A percentile compares a stretch with the other conserved stretches of the same genome.
Conservation (phyloP, 23 tunicate genomes). For the Trididemnum clinides region DNA sequence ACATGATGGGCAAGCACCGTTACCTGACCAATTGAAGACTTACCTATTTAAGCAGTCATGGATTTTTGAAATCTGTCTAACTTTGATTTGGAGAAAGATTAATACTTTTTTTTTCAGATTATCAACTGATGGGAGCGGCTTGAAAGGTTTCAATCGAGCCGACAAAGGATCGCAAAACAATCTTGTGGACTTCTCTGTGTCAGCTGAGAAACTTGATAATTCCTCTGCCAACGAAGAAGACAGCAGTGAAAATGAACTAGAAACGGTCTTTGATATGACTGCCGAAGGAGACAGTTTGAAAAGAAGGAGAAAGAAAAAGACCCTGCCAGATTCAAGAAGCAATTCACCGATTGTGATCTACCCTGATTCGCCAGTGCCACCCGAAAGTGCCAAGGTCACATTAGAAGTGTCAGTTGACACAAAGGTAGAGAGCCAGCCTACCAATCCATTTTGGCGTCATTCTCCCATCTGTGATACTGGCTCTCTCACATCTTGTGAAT, state of each 20-base stretch:
- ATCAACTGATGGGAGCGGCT: constrained; percentile 57
- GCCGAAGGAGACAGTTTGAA: constrained; percentile 86
- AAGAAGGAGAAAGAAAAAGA: constrained; percentile 59
- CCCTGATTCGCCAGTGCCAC: neutral
- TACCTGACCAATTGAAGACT: no score
- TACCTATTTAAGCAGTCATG: no score
- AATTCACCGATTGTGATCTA: neutral
- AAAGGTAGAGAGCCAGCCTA: constrained; percentile 13
- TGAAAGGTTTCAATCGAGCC: constrained; percentile 83
- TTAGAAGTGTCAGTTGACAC: neutral
- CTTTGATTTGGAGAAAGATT: no score
- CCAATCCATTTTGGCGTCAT: constrained; percentile 84
- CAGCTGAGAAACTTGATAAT: constrained; percentile 36
- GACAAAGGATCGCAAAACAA: constrained; percentile 96
- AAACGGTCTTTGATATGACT: constrained; percentile 79
- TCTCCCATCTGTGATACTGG: constrained; percentile 55
- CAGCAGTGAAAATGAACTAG: constrained; percentile 67
- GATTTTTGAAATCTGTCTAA: no score
- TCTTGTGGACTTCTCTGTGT: constrained; percentile 88
- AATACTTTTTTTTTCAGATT: constrained; percentile 62
- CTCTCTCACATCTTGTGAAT: constrained; percentile 47
- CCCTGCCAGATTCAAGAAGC: neutral
- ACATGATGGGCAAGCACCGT: no score
- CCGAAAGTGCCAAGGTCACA: neutral
- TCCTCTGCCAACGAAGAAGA: constrained; percentile 32